These are phyloP conservation scores for Archilochus colubris DNA, from an alignment of 2,113 vertebrate species.

Conservation along the genomic window DNA sequence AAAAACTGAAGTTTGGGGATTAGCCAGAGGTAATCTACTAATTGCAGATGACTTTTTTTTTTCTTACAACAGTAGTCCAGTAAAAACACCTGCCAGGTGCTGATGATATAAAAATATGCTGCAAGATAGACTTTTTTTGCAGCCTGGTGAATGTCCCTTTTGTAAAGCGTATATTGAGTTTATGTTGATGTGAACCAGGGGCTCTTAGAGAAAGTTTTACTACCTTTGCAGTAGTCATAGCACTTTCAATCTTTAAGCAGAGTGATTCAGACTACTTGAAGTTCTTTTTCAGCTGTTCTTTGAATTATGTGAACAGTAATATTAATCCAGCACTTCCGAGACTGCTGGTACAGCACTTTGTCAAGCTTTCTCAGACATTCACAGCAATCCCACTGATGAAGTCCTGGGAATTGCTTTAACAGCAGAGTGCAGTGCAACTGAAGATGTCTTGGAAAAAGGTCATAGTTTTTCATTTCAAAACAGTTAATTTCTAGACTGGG, in stretches of 20 bases:
- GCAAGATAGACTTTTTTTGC: not conserved
- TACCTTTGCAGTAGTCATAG: not conserved
- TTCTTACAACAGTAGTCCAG: not conserved
- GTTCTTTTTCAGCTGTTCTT: slow-evolving; percentile 63
- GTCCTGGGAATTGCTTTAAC: slow-evolving; percentile 54
- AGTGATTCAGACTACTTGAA: not conserved
- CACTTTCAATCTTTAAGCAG: not conserved
- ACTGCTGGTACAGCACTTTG: slow-evolving; percentile 55
- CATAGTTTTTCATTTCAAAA: slow-evolving; percentile 30
- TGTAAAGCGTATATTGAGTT: not conserved
- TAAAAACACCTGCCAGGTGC: not conserved
- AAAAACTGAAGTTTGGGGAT: not conserved
- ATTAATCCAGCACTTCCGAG: slow-evolving; percentile 37
- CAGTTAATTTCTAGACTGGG: not conserved
- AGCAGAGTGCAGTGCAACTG: slow-evolving; percentile 13
- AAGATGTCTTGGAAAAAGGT: slow-evolving; percentile 15
- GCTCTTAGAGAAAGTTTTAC: not conserved
- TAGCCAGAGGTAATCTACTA: not conserved
- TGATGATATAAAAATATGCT: not conserved
- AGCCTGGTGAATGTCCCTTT: not conserved
- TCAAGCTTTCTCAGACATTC: slow-evolving; percentile 39
- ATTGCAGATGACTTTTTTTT: not conserved
- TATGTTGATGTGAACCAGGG: not conserved
- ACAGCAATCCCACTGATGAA: slow-evolving; percentile 16
- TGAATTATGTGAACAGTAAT: slow-evolving; percentile 37